These are phyloP conservation scores for Chloromyia formosa DNA, from an alignment of 2,888 invertebrate species.

Conservation along the genomic window DNA sequence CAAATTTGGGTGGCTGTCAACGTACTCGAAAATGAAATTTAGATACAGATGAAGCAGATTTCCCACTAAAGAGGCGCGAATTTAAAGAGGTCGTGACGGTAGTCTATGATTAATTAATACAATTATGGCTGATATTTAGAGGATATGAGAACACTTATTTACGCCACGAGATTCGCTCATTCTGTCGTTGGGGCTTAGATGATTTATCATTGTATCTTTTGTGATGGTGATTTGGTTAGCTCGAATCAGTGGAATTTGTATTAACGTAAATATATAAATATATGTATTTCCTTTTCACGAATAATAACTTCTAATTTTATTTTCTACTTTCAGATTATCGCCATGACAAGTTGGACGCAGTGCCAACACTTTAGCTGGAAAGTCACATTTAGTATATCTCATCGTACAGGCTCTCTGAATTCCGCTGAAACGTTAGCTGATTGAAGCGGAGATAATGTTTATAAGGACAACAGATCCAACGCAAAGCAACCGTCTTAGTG, in stretches of 20 bases:
- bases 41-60: background rate
- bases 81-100: background rate
- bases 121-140: too few species aligned
- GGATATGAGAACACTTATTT: too few species aligned
- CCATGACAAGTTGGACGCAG: background rate
- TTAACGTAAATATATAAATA: too few species aligned
- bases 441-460: background rate
- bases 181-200: too few species aligned
- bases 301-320: background rate
- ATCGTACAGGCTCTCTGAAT: background rate
- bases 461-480: background rate
- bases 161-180: too few species aligned
- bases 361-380: background rate
- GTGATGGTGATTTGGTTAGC: too few species aligned
- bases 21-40: background rate
- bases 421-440: background rate
- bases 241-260: too few species aligned
- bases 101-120: too few species aligned
- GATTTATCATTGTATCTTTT: too few species aligned
- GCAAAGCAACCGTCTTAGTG: background rate
- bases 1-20: background rate
- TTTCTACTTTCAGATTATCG: background rate
- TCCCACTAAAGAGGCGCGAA: background rate
- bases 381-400: background rate
- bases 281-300: background rate